Percentiles rank a stretch among this genome's conserved stretches.
Evolutionary conservation across 2,888 invertebrate genomes (phyloP).

Genomic region (Sminthurinus aureus): DNA sequence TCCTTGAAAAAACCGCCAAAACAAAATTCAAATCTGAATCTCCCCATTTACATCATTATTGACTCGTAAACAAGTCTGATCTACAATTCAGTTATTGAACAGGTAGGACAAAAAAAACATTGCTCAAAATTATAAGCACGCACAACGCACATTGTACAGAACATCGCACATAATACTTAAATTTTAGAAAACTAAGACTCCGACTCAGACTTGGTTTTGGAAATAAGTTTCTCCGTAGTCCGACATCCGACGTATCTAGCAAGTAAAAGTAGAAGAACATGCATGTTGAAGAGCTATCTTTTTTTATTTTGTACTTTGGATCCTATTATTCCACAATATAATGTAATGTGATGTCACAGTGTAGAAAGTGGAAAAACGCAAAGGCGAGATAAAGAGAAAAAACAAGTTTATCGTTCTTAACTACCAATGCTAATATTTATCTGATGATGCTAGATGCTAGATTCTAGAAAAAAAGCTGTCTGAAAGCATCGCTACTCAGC

Average conservation of each 20-base stretch:
- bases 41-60: no score
- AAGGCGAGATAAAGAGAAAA: not conserved
- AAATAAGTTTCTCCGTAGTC: no score
- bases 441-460: constrained; percentile 12
- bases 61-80: no score
- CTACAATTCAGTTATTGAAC: no score
- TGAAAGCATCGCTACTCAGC: not conserved
- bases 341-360: not conserved
- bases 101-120: not conserved
- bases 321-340: not conserved
- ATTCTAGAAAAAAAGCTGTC: constrained; percentile 21
- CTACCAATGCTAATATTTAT: constrained; percentile 20
- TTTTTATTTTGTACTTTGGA: no score
- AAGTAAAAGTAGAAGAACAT: not conserved
- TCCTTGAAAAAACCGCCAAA: no score
- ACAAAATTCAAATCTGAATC: no score
- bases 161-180: not conserved
- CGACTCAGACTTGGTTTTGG: no score
- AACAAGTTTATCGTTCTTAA: constrained; percentile 13
- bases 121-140: not conserved
- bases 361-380: not conserved
- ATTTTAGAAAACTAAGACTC: no score
- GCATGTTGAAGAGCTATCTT: no score
- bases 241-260: no score
- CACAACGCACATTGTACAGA: not conserved